phyloP scores from a whole-genome alignment of 2,797 vertebrate genomes.

The Lepilemur ruficaudatus region DNA sequence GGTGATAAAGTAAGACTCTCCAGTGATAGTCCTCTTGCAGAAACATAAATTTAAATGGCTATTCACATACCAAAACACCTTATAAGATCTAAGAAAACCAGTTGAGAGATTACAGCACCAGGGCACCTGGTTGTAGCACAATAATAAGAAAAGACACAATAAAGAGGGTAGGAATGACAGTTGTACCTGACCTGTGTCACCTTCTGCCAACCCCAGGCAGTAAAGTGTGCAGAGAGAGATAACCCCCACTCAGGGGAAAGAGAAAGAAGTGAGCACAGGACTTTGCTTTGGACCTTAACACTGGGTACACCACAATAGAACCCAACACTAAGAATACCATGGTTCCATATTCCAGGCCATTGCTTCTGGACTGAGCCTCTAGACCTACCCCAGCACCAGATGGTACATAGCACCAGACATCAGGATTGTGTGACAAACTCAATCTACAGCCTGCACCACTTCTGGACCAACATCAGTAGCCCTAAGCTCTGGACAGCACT shows the following conservation, averaged over 20 bases:
- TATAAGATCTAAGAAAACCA: not conserved
- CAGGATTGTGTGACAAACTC: not conserved
- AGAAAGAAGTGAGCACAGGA: not conserved
- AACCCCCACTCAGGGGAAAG: not conserved
- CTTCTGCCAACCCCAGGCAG: not conserved
- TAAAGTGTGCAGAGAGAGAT: not conserved
- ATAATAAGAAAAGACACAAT: not conserved
- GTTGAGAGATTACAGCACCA: not conserved
- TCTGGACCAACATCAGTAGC: not conserved
- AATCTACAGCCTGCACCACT: not conserved
- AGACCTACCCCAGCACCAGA: not conserved
- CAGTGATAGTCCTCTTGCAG: not conserved
- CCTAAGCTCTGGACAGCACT: not conserved
- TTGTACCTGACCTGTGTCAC: not conserved
- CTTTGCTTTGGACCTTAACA: not conserved
- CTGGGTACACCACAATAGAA: not conserved
- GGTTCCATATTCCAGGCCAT: not conserved
- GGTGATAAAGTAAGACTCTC: not conserved
- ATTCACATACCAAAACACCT: not conserved
- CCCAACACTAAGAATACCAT: not conserved
- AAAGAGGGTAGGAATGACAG: not conserved
- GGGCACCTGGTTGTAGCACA: not conserved
- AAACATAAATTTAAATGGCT: not conserved
- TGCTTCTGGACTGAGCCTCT: not conserved
- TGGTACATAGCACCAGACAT: not conserved